Evolutionary conservation across 1,140 invertebrate species (phyloP).

Genomic region (Nymphalis io): DNA sequence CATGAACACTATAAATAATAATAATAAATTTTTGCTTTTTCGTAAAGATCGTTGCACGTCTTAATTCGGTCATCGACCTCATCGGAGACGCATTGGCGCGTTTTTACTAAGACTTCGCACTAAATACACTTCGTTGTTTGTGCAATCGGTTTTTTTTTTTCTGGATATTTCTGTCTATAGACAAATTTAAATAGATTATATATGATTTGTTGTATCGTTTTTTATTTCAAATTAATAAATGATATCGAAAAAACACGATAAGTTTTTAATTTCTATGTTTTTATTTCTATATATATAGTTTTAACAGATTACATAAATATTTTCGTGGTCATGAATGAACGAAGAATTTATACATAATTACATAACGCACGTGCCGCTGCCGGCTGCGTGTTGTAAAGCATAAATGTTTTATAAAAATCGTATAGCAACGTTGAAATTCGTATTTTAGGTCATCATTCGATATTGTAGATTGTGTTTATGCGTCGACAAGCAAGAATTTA

Average conservation of each 20-base stretch:
- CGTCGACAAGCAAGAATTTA: conserved; percentile 5
- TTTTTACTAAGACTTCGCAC: conserved; percentile 31
- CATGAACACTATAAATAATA: conserved; percentile 12
- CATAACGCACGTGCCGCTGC: background rate
- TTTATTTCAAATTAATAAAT: background rate
- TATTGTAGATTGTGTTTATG: conserved; percentile 11
- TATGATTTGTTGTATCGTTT: background rate
- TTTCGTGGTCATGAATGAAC: background rate
- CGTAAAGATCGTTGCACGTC: conserved; percentile 32
- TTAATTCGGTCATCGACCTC: conserved; percentile 37
- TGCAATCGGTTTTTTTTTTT: conserved; percentile 13
- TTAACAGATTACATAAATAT: background rate
- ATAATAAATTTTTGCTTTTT: conserved; percentile 29
- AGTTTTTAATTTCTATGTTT: background rate
- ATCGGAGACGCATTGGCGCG: conserved; percentile 20
- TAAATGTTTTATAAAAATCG: background rate
- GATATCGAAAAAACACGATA: background rate
- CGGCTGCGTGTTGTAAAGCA: background rate
- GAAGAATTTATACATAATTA: background rate
- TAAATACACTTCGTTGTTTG: conserved; percentile 14
- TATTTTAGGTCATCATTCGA: conserved; percentile 23
- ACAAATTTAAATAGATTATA: background rate
- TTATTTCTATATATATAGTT: too few relatives aligned
- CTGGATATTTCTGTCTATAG: background rate
- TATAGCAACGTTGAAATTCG: conserved; percentile 5